These are phyloP conservation scores for Nycteola revayana DNA, from an alignment of 2,888 invertebrate genomes.

Conservation along the genomic window DNA sequence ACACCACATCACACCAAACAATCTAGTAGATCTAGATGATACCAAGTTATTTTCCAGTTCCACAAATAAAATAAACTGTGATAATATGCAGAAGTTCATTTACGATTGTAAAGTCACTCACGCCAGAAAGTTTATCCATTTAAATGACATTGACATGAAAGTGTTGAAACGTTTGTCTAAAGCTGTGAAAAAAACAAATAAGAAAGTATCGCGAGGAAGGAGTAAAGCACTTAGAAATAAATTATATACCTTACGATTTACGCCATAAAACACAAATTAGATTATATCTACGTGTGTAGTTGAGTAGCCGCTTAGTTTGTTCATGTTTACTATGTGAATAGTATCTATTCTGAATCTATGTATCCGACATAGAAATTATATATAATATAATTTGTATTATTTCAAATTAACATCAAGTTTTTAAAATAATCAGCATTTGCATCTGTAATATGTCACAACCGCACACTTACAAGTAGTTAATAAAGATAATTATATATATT, in stretches of 20 bases:
- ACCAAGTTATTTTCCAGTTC: constrained; percentile 32
- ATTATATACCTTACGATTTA: not conserved
- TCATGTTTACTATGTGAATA: too few species aligned
- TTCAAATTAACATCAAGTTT: too few species aligned
- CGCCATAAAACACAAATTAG: too few species aligned
- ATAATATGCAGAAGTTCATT: constrained; percentile 46
- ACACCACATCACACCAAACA: constrained; percentile 39
- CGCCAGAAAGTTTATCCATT: constrained; percentile 38
- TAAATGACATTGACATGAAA: constrained; percentile 52
- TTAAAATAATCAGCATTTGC: too few species aligned
- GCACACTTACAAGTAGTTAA: too few species aligned
- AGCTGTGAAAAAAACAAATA: constrained; percentile 26
- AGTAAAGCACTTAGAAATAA: constrained; percentile 2
- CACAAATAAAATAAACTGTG: constrained; percentile 48
- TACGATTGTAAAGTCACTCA: constrained; percentile 49
- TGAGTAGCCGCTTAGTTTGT: too few species aligned
- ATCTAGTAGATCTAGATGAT: constrained; percentile 31
- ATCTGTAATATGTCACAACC: too few species aligned
- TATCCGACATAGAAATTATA: too few species aligned
- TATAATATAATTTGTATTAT: too few species aligned
- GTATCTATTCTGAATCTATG: too few species aligned
- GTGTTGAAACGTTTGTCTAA: constrained; percentile 44
- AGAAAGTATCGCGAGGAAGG: constrained; percentile 10
- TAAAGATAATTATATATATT: too few species aligned
- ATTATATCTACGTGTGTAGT: too few species aligned